Base-by-base conservation (phyloP, 92 coral and sea anemone genomes). In the Zoanthus gigantus region DNA sequence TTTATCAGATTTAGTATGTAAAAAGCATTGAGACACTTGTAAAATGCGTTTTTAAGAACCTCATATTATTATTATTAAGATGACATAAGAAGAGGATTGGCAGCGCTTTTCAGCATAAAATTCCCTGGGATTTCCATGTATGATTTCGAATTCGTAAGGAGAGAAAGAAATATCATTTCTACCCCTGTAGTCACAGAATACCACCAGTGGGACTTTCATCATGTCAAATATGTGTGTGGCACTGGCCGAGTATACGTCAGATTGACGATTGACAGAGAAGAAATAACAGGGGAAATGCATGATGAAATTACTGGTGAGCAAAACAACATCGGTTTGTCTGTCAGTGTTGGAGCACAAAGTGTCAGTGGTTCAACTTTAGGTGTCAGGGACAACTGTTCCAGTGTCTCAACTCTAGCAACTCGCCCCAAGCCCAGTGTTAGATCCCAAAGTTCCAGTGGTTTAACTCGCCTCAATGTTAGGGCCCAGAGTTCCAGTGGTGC, bases 171-270 rank as follows among this genome's bases (percentile, higher is more conserved):
- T 68, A 47, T 73, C 15, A 79, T 90, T 72, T 60, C 71, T 72
- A 71, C 77, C 34, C 87, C 92, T 10, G 66, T 83, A 72, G 87
- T 90, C 46, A 86, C 76, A 78, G 87, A 86, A 6, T 29, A 65
- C 23, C 90, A 79, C 74, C 16, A 23, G 69, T 90, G 92, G 90
- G 92, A 90, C 74, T 90, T 85, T 85, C 67, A 34, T 8, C 93
- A 91, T 61, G 93, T 91, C 53, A 91, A 91, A 74, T 77, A 91
- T 69, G 42, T 91, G 46, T 91, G 93, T 77, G 89, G 83, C 28
- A 77, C 74, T 71, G 83, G 89, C 17, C 65, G 86, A 44, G 67
- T 91, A 47, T 83, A 83, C 65, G 91, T 91, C 34, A 77, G 72
- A 88, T 29, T 79, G 73, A 79, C 32, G 69, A 63, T 63, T 63